Base-by-base conservation (phyloP, 2,113 vertebrate genomes). In the Varanus komodoensis region DNA sequence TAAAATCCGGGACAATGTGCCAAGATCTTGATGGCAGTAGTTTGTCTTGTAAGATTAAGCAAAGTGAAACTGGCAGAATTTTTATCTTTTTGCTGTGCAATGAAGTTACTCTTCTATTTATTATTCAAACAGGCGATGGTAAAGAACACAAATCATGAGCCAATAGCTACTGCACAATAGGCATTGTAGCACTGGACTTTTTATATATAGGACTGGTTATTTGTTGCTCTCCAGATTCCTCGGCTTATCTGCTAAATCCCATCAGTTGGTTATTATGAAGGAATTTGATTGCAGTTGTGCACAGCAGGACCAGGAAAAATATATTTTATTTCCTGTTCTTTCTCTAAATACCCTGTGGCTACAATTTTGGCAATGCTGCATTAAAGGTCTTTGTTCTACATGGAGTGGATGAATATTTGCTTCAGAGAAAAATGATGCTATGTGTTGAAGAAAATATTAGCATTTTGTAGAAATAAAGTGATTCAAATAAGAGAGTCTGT, bases 221-320 rank as follows among this genome's bases (percentile, higher is more conserved):
- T 96, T 93, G 87, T 94, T 92, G 54, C 91, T 94, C 73, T 77
- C 93, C 29, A 82, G 87, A 90, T 92, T 89, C 82, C 25, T 29
- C 74, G 79, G 44, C 50, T 80, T 86, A 86, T 90, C 64, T 93
- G 92, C 95, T 96, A 29, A 69, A 93, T 95, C 67, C 48, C 92
- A 91, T 90, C 79, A 92, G 64, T 38, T 92, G 90, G 82, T 91
- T 94, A 89, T 93, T 84, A 32, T 96, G 94, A 96, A 96, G 93
- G 88, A 96, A 94, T 91, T 23, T 94, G 93, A 94, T 94, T 94
- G 83, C 89, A 95, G 84, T 94, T 87, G 83, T 84, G 80, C 95
- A 95, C 96, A 97, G 96, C 96, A 95, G 96, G 97, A 96, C 95
- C 96, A 96, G 95, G 90, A 94, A 77, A 86, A 68, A 92, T 87